phyloP scores from a whole-genome alignment of 2,888 invertebrate species.

The Drosophila histrio region DNA sequence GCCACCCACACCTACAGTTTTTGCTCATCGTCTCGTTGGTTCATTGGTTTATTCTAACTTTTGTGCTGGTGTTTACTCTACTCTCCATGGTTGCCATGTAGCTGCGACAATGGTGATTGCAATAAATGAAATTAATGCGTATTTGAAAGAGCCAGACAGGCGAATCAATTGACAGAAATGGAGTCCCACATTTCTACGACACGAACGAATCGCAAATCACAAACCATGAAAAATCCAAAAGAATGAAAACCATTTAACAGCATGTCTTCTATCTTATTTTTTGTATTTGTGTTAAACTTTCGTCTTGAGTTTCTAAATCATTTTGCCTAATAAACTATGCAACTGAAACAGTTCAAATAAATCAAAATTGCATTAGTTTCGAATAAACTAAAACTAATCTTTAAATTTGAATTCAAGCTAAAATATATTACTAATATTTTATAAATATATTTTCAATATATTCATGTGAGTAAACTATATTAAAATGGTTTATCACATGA shows the following conservation, averaged over 20 bases:
- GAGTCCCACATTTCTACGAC: slow-evolving; percentile 56
- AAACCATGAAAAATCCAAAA: slow-evolving; percentile 24
- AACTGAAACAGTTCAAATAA: slow-evolving; percentile 7
- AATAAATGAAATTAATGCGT: slow-evolving; percentile 80
- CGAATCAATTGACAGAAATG: slow-evolving; percentile 79
- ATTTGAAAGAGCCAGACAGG: slow-evolving; percentile 78
- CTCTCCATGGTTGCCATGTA: slow-evolving; percentile 69
- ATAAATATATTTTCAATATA: slow-evolving; percentile 23
- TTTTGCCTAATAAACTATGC: not conserved
- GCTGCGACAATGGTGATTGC: slow-evolving; percentile 73
- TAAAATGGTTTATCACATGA: no score
- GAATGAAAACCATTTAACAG: slow-evolving; percentile 30
- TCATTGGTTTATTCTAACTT: slow-evolving; percentile 47
- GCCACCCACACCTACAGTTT: slow-evolving; percentile 28
- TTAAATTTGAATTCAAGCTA: not conserved
- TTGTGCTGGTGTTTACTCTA: slow-evolving; percentile 59
- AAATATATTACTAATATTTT: slow-evolving; percentile 10
- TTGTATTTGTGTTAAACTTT: slow-evolving; percentile 1
- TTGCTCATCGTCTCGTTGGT: slow-evolving; percentile 14
- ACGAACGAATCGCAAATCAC: slow-evolving; percentile 41
- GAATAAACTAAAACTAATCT: not conserved
- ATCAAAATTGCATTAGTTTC: not conserved
- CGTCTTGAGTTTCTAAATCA: slow-evolving; percentile 4
- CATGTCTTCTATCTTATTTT: slow-evolving; percentile 3
- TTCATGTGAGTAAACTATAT: no score